Evolutionary conservation across 2,797 vertebrate genomes (phyloP), one percentile per base, ranked within the genome.

Genomic region (Amblyraja radiata): DNA sequence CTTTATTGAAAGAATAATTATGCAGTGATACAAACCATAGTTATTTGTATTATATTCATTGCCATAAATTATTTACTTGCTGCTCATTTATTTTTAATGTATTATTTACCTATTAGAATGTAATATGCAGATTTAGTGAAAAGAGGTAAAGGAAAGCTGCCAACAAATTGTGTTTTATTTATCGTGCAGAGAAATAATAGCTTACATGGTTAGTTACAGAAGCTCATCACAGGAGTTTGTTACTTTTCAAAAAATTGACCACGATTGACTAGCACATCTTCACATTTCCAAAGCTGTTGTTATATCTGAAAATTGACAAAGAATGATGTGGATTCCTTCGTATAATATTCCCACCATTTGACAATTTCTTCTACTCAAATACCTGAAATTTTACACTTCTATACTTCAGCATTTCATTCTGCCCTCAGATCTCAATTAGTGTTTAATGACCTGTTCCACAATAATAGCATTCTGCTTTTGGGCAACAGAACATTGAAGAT

Each of bases 51-150:
- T 71, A 23, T 73, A 74, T 73, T 91, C 36, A 28, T 74, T 32
- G 13, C 71, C 25, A 74, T 91, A 91, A 90, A 74, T 73, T 74
- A 91, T 73, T 91, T 36, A 91, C 88, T 74, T 74, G 68, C 46
- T 46, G 90, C 32, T 21, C 73, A 28, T 65, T 73, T 74, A 74
- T 73, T 28, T 91, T 46, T 91, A 73, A 91, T 91, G 36, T 91
- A 74, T 65, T 73, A 46, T 74, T 46, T 65, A 25, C 68, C 36
- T 28, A 46, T 73, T 91, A 63, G 68, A 10, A 21, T 21, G 46
- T 91, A 91, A 71, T 39, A 13, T 91, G 71, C 25, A 14, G 36
- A 74, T 54, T 74, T 65, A 90, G 7, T 90, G 65, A 25, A 91
- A 74, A 74, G 23, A 46, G 36, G 23, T 73, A 91, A 46, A 74